These are phyloP conservation scores for Gymnosoma rotundatum DNA, from an alignment of 2,888 invertebrate species.

Conservation along the genomic window DNA sequence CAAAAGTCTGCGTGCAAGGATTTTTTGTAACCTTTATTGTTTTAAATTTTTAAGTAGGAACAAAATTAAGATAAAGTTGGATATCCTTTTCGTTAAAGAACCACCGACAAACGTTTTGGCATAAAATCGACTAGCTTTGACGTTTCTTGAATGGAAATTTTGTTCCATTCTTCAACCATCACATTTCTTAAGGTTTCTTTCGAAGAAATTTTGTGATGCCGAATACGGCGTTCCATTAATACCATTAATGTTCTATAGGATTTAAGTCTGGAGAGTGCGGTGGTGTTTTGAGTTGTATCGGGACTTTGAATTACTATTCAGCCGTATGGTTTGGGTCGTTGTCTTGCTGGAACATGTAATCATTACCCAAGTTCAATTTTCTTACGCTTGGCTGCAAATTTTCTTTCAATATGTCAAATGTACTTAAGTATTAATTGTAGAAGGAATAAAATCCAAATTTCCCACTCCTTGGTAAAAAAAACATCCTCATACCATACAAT, in stretches of 20 bases:
- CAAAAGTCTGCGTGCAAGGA: background rate
- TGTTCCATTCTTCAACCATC: constrained; percentile 3
- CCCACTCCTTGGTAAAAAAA: no score
- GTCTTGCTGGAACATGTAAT: constrained; percentile 5
- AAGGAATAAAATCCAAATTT: constrained; percentile 5
- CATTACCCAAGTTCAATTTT: background rate
- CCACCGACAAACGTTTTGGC: background rate
- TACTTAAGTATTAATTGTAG: constrained; percentile 3
- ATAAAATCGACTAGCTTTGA: constrained; percentile 7
- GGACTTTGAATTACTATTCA: background rate
- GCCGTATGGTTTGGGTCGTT: no score
- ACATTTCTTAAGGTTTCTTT: constrained; percentile 6
- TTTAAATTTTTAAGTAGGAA: background rate
- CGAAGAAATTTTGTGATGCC: background rate
- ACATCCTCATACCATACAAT: constrained; percentile 7
- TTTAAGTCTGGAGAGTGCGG: constrained; percentile 10
- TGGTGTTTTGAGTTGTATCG: background rate
- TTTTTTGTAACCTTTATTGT: background rate
- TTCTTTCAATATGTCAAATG: constrained; percentile 4
- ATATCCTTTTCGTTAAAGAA: constrained; percentile 8
- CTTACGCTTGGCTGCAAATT: constrained; percentile 1
- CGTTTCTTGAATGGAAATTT: constrained; percentile 10
- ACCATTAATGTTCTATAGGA: constrained; percentile 3
- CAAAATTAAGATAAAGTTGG: background rate
- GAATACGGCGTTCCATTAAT: constrained; percentile 1